phyloP scores from a whole-genome alignment of 2,113 vertebrate genomes.

The Lipophrys pholis region DNA sequence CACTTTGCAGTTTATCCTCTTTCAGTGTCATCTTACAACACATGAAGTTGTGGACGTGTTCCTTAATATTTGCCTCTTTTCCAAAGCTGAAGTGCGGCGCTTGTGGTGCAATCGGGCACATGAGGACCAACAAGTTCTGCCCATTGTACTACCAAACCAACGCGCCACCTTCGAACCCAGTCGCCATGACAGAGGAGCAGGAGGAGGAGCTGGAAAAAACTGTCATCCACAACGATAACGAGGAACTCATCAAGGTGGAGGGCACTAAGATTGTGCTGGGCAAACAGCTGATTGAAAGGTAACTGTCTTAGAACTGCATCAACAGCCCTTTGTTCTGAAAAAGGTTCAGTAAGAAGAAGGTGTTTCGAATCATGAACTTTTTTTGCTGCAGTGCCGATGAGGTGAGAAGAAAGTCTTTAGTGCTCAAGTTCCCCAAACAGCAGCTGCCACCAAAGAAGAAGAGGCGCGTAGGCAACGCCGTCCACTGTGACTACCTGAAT shows the following conservation, averaged over 20 bases:
- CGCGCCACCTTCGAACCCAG: constrained; percentile 96
- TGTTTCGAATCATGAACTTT: neutral
- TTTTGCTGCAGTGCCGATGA: constrained; percentile 90
- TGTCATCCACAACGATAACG: constrained; percentile 97
- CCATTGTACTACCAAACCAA: constrained; percentile 99
- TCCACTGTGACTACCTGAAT: constrained; percentile 97
- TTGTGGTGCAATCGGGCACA: constrained; percentile 97
- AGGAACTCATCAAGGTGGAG: constrained; percentile 98
- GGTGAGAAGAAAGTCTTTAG: constrained; percentile 96
- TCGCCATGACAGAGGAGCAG: constrained; percentile 99
- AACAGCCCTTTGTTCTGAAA: too few species aligned
- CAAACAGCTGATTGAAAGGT: constrained; percentile 99
- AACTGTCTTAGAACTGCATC: constrained; percentile 1
- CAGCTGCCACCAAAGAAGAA: constrained; percentile 98
- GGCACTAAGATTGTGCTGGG: constrained; percentile 98
- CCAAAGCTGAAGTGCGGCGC: constrained; percentile 95
- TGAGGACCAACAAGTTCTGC: constrained; percentile 99
- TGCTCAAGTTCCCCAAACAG: constrained; percentile 98
- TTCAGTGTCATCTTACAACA: neutral
- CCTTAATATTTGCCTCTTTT: constrained; percentile 64
- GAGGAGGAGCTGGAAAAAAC: constrained; percentile 99
- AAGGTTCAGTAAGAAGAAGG: too few species aligned
- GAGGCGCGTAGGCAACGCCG: constrained; percentile 92
- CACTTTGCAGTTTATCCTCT: neutral
- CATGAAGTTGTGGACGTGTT: constrained; percentile 35